Percentiles rank a stretch among this genome's conserved stretches.
phyloP scores from a whole-genome alignment of 2,888 invertebrate species.

The Pocota personata region DNA sequence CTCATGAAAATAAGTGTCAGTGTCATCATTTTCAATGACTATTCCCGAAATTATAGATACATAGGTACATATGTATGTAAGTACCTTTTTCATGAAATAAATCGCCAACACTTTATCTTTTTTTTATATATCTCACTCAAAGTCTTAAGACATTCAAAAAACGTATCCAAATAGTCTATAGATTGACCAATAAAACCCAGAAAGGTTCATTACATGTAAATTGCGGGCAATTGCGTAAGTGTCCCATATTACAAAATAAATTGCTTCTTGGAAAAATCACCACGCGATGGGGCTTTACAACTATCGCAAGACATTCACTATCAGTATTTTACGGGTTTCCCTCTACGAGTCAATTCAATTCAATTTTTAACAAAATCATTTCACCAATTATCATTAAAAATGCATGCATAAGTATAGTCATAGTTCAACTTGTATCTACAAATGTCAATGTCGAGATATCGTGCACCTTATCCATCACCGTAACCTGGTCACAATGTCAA shows the following conservation, averaged over 20 bases:
- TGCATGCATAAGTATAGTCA: no score
- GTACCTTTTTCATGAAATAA: no score
- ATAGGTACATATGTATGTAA: no score
- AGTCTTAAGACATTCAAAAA: background rate
- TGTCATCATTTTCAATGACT: no score
- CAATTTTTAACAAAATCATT: background rate
- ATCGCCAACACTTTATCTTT: no score
- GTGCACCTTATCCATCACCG: background rate
- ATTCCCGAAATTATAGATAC: no score
- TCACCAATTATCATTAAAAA: background rate
- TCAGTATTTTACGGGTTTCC: background rate
- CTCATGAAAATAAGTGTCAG: no score
- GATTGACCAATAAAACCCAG: background rate
- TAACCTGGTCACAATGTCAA: constrained; percentile 43
- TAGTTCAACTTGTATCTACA: no score
- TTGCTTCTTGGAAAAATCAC: background rate
- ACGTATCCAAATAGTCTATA: background rate
- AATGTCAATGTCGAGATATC: constrained; percentile 20
- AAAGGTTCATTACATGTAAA: background rate
- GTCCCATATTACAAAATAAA: background rate
- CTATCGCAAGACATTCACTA: background rate
- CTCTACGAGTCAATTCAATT: no score
- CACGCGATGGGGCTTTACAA: background rate
- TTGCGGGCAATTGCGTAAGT: background rate
- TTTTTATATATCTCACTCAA: background rate